Conservation (phyloP, 2,113 vertebrate species). For the Azemiops feae region DNA sequence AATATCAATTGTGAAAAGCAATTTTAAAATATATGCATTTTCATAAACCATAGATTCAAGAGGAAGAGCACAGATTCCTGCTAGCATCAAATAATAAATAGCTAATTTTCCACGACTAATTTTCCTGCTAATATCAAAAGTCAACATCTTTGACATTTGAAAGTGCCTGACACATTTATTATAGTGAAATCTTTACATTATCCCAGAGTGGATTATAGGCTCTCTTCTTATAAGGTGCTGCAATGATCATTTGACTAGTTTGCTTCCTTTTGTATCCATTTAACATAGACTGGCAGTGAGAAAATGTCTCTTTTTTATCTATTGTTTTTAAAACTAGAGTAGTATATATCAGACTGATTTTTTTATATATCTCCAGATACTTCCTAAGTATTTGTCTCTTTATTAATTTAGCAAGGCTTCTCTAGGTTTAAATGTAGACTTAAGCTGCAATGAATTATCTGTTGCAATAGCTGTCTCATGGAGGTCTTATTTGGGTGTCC, state of each 20-base stretch:
- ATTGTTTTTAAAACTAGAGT: conserved; percentile 37
- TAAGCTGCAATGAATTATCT: conserved; percentile 39
- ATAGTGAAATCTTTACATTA: conserved; percentile 51
- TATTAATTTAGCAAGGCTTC: background rate
- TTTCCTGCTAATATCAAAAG: background rate
- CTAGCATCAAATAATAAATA: background rate
- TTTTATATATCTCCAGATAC: conserved; percentile 21
- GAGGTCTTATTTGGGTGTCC: background rate
- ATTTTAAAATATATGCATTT: conserved; percentile 3
- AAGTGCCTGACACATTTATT: conserved; percentile 69
- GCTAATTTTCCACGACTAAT: background rate
- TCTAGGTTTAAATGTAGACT: conserved; percentile 18
- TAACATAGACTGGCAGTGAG: conserved; percentile 42
- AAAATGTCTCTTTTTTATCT: conserved; percentile 56
- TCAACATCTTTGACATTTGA: conserved; percentile 52
- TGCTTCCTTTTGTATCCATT: conserved; percentile 61
- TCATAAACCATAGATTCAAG: background rate
- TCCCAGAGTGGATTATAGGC: conserved; percentile 43
- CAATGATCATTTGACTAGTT: conserved; percentile 52
- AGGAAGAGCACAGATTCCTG: background rate
- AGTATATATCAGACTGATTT: conserved; percentile 28
- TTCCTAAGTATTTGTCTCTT: conserved; percentile 26
- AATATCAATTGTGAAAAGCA: background rate
- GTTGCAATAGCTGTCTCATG: conserved; percentile 9
- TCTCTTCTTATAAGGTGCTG: conserved; percentile 53